phyloP scores from a whole-genome alignment of 2,113 vertebrate genomes.

The Bambusicola thoracicus region DNA sequence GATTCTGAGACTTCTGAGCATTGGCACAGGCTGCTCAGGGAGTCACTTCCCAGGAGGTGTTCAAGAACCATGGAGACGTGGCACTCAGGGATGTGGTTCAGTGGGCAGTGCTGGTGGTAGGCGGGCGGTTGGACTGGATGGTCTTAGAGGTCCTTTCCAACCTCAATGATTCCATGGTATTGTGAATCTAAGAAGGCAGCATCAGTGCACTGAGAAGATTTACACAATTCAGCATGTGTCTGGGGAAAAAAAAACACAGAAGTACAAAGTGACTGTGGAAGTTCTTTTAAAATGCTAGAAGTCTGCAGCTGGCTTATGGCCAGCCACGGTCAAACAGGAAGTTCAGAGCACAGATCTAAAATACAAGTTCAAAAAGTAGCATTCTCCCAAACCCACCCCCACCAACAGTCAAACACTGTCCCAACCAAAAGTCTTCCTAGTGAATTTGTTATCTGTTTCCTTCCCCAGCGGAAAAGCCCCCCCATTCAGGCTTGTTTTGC shows the following conservation, averaged over 20 bases:
- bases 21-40: too few species aligned
- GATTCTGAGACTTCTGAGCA: neutral
- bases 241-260: neutral
- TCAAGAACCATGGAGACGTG: too few species aligned
- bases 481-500: constrained; percentile 44
- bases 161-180: too few species aligned
- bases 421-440: constrained; percentile 50
- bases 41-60: too few species aligned
- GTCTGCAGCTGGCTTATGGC: neutral
- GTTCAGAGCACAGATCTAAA: constrained; percentile 40
- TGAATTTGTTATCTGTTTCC: constrained; percentile 70
- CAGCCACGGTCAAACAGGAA: constrained; percentile 61
- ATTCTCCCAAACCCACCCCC: constrained; percentile 35
- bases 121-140: too few species aligned
- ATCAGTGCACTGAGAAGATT: neutral
- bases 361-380: constrained; percentile 46
- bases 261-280: neutral
- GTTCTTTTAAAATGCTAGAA: constrained; percentile 6
- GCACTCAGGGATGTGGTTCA: too few species aligned
- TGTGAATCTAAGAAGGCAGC: neutral
- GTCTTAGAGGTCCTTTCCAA: too few species aligned
- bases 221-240: neutral
- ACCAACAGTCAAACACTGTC: neutral
- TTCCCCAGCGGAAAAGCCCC: constrained; percentile 54
- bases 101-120: too few species aligned